Evolutionary conservation across 2,797 vertebrate genomes (phyloP), one percentile per base, ranked within the genome.

Genomic region (Anniella stebbinsi): DNA sequence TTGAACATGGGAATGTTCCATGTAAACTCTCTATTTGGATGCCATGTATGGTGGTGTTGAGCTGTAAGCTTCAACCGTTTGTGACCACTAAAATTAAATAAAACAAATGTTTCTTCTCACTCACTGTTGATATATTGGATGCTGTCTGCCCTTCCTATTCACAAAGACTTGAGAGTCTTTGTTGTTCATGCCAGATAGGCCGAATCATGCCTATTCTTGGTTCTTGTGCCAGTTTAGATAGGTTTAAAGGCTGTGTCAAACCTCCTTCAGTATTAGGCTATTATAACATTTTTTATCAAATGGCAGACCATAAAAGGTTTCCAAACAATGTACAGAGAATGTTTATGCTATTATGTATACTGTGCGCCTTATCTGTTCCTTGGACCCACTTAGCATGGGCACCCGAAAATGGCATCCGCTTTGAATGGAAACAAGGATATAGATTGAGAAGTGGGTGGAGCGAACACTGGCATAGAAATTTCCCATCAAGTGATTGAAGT

Each of bases 41-140:
- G 84, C 88, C 73, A 0, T 86, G 54, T 90, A 78, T 90, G 83
- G 3, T 83, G 51, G 2, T 87, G 4, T 0, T 90, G 21, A 51
- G 75, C 88, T 83, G 51, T 25, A 89, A 73, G 80, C 80, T 83
- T 92, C 69, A 92, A 30, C 70, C n/a, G 90, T 38, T 2, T 76
- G 86, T 82, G 76, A 78, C 85, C 48, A 76, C 90, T 36, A 3
- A 30, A 54, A 57, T 87, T 92, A 93, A 92, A 93, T 95, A 51
- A 81, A 60, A 75, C 0, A 10, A 51, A 21, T 57, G 13, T 30
- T 87, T 87, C 28, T 38, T 93, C 33, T 75, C 69, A 60, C 33
- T 75, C 69, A 60, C 72, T 54, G n/a, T 91, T 91, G 77, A 11
- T 86, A 7, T 30, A 77, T 57, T 11, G 38, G 41, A 28, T 25